Evolutionary conservation across 2,113 vertebrate genomes (phyloP).

Genomic region (Thamnophis sirtalis): DNA sequence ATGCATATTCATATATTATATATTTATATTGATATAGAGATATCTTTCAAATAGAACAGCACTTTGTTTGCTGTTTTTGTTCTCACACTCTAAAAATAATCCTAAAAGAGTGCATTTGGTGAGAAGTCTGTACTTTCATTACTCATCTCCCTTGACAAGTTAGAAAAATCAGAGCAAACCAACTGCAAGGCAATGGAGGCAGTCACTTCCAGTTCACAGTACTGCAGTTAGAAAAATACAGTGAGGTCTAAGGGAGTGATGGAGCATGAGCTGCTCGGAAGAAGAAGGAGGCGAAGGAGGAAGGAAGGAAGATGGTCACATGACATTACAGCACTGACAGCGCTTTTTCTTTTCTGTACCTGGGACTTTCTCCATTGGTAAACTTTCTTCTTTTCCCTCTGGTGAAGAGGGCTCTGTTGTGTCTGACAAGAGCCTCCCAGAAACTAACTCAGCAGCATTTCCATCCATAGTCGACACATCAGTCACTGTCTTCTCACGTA

Average conservation of each 20-base stretch:
- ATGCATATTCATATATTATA: conserved; percentile 37
- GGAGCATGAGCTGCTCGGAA: conserved; percentile 70
- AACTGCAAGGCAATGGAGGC: conserved; percentile 76
- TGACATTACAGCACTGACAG: conserved; percentile 98
- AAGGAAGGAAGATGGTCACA: conserved; percentile 83
- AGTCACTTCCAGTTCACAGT: conserved; percentile 80
- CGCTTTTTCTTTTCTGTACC: conserved; percentile 99
- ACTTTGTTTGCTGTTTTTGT: conserved; percentile 50
- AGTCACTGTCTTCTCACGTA: conserved; percentile 96
- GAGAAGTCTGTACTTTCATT: conserved; percentile 35
- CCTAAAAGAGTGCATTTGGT: conserved; percentile 36
- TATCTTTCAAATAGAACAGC: conserved; percentile 59
- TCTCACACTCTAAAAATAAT: conserved; percentile 48
- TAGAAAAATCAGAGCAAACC: conserved; percentile 74
- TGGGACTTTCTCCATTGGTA: conserved; percentile 83
- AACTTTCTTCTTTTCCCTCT: conserved; percentile 89
- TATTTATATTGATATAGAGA: conserved; percentile 32
- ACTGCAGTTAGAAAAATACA: conserved; percentile 90
- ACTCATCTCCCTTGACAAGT: conserved; percentile 54
- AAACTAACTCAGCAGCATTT: conserved; percentile 92
- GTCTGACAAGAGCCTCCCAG: conserved; percentile 82
- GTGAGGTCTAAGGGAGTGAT: conserved; percentile 75
- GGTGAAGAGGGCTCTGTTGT: conserved; percentile 93
- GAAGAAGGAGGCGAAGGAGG: conserved; percentile 55
- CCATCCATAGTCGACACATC: conserved; percentile 90